Base-by-base conservation (phyloP, 1,140 invertebrate species). In the Homalodisca vitripennis region DNA sequence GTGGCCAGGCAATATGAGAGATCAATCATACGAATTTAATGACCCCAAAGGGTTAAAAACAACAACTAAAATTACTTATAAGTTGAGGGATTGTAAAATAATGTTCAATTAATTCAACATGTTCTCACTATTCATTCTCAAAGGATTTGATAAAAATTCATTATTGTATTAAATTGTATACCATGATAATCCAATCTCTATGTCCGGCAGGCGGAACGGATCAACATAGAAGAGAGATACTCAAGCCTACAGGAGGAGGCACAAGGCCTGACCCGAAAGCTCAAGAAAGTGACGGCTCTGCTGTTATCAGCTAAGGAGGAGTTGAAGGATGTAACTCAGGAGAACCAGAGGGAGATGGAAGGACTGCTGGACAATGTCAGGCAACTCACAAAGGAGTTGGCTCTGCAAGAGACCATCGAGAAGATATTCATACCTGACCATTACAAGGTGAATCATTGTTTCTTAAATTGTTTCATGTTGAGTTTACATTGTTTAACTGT, bases 171-270 rank as follows among this genome's bases (percentile, higher is more conserved):
- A n/a, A n/a, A n/a, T n/a, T n/a, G n/a, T n/a, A n/a, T n/a, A n/a
- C n/a, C n/a, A n/a, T n/a, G n/a, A n/a, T n/a, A n/a, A n/a, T n/a
- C n/a, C n/a, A n/a, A n/a, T n/a, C n/a, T n/a, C n/a, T n/a, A n/a
- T n/a, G n/a, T n/a, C n/a, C n/a, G n/a, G n/a, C 73, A 93, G 85
- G 88, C 92, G 1, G 97, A 99, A 80, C 86, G 94, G 66, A 85
- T 98, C 22, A 93, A 98, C 76, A 92, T 99, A 57, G 97, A 99
- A 80, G 97, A 99, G 79, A 92, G 95, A 70, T 99, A 99, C 81
- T 93, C 92, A 0, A 91, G 87, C 62, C 82, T 99, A 0, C 94
- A 97, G 81, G 98, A 99, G 76, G 95, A 98, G 82, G 93, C 92
- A 62, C 85, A 87, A 1, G 94, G 92, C 0, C 92, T 98, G 78